A percentile compares a stretch with the other conserved stretches of the same genome.
phyloP scores from a whole-genome alignment of 1,140 invertebrate genomes.

The Drosophila pruinosa region DNA sequence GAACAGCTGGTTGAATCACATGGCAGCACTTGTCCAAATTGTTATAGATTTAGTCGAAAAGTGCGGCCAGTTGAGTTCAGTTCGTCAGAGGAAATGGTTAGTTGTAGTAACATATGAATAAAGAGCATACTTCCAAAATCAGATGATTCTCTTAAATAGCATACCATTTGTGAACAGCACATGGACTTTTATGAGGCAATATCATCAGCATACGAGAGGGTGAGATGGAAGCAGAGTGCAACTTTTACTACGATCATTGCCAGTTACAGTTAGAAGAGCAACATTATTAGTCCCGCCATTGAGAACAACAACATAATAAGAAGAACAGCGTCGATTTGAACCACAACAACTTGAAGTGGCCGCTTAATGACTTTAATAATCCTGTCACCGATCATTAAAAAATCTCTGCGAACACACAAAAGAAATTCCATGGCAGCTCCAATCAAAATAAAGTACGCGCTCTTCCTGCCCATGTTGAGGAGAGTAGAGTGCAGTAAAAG shows the following conservation, averaged over 20 bases:
- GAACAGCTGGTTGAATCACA: not conserved
- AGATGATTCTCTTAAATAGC: not conserved
- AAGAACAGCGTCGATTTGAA: slow-evolving; percentile 10
- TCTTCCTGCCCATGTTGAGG: slow-evolving; percentile 57
- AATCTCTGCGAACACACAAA: slow-evolving; percentile 76
- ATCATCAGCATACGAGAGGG: slow-evolving; percentile 50
- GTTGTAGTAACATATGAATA: not conserved
- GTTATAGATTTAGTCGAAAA: not conserved
- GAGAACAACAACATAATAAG: slow-evolving; percentile 10
- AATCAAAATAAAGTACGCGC: slow-evolving; percentile 80
- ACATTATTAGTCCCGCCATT: slow-evolving; percentile 25
- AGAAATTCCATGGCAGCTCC: slow-evolving; percentile 81
- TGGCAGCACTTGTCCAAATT: not conserved
- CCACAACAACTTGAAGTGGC: slow-evolving; percentile 45
- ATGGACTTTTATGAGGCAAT: slow-evolving; percentile 15
- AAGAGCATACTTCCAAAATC: too few species aligned
- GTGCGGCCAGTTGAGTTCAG: not conserved
- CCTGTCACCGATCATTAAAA: slow-evolving; percentile 81
- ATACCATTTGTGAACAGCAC: not conserved
- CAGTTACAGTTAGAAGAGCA: slow-evolving; percentile 68
- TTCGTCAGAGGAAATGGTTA: not conserved
- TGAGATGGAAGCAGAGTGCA: not conserved
- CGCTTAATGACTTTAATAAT: slow-evolving; percentile 81
- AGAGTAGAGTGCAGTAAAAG: not conserved
- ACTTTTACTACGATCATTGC: slow-evolving; percentile 63